Evolutionary conservation across 2,797 vertebrate species (phyloP).

Genomic region (Euthynnus affinis): DNA sequence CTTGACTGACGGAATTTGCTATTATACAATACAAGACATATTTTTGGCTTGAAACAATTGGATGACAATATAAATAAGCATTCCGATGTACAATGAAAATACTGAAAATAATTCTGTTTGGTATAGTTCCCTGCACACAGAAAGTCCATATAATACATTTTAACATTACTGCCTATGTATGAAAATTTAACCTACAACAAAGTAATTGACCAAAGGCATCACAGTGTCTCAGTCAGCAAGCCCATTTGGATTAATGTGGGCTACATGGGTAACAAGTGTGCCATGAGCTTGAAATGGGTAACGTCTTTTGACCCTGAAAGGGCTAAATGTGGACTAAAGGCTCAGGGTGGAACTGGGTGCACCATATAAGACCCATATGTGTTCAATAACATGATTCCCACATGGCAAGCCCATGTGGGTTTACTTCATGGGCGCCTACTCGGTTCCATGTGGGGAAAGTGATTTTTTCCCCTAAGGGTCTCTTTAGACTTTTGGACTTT

Average conservation of each 20-base stretch:
- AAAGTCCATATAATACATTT: neutral
- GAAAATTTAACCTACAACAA: neutral
- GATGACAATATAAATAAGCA: neutral
- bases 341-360: neutral
- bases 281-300: neutral
- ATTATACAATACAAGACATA: neutral
- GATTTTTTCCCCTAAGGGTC: neutral
- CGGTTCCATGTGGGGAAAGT: conserved; percentile 9
- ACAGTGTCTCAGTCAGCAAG: conserved; percentile 3
- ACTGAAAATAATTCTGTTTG: neutral
- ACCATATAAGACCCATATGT: neutral
- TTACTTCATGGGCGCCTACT: neutral
- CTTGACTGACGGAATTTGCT: conserved; percentile 3
- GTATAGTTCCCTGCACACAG: neutral
- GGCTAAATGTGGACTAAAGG: conserved; percentile 11
- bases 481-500: neutral
- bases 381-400: conserved; percentile 5
- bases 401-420: neutral
- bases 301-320: neutral
- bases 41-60: neutral
- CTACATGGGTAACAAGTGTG: conserved; percentile 11
- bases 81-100: neutral
- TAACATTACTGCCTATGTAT: neutral
- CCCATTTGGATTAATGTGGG: conserved; percentile 3
- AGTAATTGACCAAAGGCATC: neutral